A percentile compares a stretch with the other conserved stretches of the same genome.
Conservation (phyloP, 2,888 invertebrate species). For the Drosophila maculinotata region DNA sequence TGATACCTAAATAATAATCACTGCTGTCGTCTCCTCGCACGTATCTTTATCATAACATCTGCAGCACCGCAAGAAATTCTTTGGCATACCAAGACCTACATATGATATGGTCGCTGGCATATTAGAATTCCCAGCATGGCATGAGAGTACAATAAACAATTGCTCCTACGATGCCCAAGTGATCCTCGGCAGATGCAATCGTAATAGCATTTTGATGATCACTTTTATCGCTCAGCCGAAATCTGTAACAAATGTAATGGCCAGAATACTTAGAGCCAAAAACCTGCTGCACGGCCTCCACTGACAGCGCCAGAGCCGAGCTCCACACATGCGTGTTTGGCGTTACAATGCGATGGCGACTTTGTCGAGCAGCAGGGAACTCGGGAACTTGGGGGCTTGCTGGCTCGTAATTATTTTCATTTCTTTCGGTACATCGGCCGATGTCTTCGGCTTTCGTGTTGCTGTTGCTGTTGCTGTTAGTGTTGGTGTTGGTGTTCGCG, state of each 20-base stretch:
- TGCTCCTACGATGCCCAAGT: constrained; percentile 33
- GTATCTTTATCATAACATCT: constrained; percentile 26
- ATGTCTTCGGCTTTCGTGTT: constrained; percentile 13
- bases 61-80: constrained; percentile 32
- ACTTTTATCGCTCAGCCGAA: constrained; percentile 70
- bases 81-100: constrained; percentile 53
- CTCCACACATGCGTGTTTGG: constrained; percentile 47
- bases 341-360: constrained; percentile 45
- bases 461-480: constrained; percentile 7
- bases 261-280: constrained; percentile 22
- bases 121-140: constrained; percentile 68
- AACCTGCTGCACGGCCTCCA: constrained; percentile 65
- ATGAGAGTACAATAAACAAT: constrained; percentile 27
- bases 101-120: constrained; percentile 8
- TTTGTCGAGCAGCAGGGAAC: constrained; percentile 33
- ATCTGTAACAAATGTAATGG: constrained; percentile 74
- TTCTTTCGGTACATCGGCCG: constrained; percentile 45
- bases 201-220: constrained; percentile 74
- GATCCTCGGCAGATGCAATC: constrained; percentile 53
- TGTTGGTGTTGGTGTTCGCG: constrained; percentile 26
- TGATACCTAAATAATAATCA: constrained; percentile 10
- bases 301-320: constrained; percentile 9
- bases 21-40: constrained; percentile 9
- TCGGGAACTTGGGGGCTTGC: constrained; percentile 18
- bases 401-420: constrained; percentile 74